These are phyloP conservation scores for Campoplex nolae DNA, from an alignment of 2,888 invertebrate species.

Conservation along the genomic window DNA sequence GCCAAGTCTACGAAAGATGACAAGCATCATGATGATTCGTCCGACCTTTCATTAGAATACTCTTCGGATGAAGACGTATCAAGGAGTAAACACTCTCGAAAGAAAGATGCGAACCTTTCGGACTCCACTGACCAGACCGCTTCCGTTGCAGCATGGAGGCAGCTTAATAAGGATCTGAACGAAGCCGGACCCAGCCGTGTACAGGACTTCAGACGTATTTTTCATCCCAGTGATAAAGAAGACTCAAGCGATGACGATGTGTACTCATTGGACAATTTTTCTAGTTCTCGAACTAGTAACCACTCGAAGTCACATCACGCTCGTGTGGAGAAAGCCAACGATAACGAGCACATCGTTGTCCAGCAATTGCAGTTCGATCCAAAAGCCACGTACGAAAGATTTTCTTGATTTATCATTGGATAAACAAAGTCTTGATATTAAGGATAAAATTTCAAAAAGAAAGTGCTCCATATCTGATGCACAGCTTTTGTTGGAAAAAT, in stretches of 20 bases:
- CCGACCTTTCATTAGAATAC: background rate
- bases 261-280: no score
- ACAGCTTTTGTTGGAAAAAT: no score
- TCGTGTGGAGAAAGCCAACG: background rate
- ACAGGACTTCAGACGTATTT: no score
- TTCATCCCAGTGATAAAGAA: no score
- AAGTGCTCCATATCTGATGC: no score
- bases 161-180: background rate
- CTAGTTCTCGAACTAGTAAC: no score
- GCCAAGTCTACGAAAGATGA: background rate
- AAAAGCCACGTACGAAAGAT: no score
- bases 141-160: background rate
- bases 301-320: no score
- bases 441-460: no score
- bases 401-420: no score
- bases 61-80: background rate
- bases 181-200: slow-evolving; percentile 13
- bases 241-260: background rate
- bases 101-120: background rate
- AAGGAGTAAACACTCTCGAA: background rate
- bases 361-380: background rate
- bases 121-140: background rate
- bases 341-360: background rate
- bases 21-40: background rate
- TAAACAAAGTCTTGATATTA: no score